Evolutionary conservation across 92 coral and sea anemone genomes (phyloP), one percentile per base, ranked within the genome.

Genomic region (Desmophyllum pertusum): DNA sequence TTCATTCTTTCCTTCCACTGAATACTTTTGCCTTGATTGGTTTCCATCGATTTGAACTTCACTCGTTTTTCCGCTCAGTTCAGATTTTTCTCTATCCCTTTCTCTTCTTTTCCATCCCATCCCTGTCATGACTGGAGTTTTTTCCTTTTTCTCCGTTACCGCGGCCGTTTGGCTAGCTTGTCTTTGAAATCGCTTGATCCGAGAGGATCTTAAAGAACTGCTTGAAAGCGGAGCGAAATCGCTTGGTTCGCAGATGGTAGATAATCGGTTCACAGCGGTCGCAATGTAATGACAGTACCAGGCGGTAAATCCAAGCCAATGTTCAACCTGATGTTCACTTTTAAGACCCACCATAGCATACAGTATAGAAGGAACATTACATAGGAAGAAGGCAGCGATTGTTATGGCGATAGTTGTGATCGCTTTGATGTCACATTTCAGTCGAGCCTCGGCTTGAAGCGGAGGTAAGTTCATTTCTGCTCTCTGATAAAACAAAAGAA

Each of bases 181-280:
- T 69, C 46, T 40, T 21, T 69, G 75, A 17, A 69, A 50, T 39
- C 48, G 75, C 75, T 69, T 69, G 75, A 69, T 8, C 75, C 75
- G 1, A 69, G 19, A 39, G 75, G 75, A n/a, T 69, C 30, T 39
- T 39, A 25, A 69, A 4, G 45, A 69, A 17, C 75, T 37, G 46
- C 27, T 39, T 69, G 75, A 69, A 69, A 69, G 75, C 75, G 19
- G 70, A 65, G 4, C 70, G 42, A 36, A 33, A 35, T 21, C 70
- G 39, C 21, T 36, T 65, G 37, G 41, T 65, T 65, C 70, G 39
- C 9, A 36, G 37, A 30, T 65, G 15, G 21, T 65, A 65, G 17
- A 65, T 65, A 17, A 35, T 17, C 41, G 70, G 23, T 65, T 65
- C 7, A 65, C 70, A 3, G 70, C 10, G 42, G 50, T 69, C 25